These are phyloP conservation scores for Hippoglossus stenolepis DNA, from an alignment of 2,113 vertebrate genomes.

Conservation along the genomic window DNA sequence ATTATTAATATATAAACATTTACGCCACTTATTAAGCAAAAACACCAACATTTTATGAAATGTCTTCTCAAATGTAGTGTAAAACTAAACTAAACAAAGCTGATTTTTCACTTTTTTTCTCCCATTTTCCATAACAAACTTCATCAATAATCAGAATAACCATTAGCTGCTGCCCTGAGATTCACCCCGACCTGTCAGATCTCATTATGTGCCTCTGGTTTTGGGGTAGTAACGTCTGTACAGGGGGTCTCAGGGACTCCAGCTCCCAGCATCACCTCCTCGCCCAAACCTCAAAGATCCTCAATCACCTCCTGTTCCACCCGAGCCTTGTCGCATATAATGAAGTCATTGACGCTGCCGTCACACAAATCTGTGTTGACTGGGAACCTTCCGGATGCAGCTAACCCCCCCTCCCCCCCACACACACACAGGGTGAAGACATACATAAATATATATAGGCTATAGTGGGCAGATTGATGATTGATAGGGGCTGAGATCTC, in stretches of 20 bases:
- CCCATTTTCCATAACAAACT: background rate
- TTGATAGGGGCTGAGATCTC: conserved; percentile 81
- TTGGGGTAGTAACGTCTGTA: conserved; percentile 7
- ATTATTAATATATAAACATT: too few relatives aligned
- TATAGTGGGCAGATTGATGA: conserved; percentile 76
- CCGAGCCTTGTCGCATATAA: conserved; percentile 68
- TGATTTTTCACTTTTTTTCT: background rate
- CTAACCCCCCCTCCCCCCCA: conserved; percentile 22
- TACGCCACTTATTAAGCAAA: too few relatives aligned
- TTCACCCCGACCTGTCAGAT: conserved; percentile 18
- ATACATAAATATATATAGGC: conserved; percentile 24
- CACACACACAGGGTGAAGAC: conserved; percentile 65
- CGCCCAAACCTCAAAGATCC: conserved; percentile 42
- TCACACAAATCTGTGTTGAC: conserved; percentile 82
- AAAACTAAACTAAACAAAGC: background rate
- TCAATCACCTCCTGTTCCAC: conserved; percentile 43
- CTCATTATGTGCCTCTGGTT: conserved; percentile 24
- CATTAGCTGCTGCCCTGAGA: background rate
- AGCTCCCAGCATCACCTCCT: conserved; percentile 47
- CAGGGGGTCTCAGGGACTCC: conserved; percentile 9
- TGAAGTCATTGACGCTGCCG: conserved; percentile 69
- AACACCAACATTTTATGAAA: too few relatives aligned
- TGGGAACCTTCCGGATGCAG: conserved; percentile 77
- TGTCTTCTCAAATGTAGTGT: too few relatives aligned
- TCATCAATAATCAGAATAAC: background rate